Conservation (phyloP, 1,140 invertebrate genomes). For the Scylla paramamosain region DNA sequence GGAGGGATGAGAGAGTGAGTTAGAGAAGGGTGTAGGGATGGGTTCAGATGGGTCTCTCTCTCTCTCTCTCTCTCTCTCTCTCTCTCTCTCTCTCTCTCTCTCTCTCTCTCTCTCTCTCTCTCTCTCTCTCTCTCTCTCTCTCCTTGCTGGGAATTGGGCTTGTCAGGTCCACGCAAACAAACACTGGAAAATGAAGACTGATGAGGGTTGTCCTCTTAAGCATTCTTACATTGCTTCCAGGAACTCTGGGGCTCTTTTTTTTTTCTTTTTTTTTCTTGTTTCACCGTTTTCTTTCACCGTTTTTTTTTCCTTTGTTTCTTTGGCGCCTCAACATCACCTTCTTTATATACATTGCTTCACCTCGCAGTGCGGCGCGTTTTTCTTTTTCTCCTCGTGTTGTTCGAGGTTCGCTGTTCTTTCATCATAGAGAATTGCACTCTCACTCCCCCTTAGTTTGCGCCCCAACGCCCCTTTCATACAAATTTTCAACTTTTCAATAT, state of each 20-base stretch:
- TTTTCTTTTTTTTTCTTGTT: not conserved
- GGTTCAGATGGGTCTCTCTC: too few species aligned
- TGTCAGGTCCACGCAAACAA: not conserved
- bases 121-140: not conserved
- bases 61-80: too few species aligned
- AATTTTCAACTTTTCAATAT: slow-evolving; percentile 25
- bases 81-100: too few species aligned
- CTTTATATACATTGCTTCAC: slow-evolving; percentile 11
- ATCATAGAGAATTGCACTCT: slow-evolving; percentile 1
- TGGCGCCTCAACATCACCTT: not conserved
- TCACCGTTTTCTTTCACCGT: not conserved
- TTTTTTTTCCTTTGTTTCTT: not conserved
- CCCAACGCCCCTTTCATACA: not conserved
- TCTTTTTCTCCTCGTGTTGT: not conserved
- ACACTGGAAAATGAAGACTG: not conserved
- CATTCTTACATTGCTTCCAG: not conserved
- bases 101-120: too few species aligned
- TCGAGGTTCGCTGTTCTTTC: not conserved
- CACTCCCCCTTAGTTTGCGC: not conserved
- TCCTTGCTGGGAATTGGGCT: not conserved
- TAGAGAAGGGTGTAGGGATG: too few species aligned
- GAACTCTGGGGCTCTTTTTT: not conserved
- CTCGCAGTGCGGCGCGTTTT: not conserved
- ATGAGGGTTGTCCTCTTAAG: not conserved
- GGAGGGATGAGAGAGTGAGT: too few species aligned